phyloP scores from a whole-genome alignment of 2,797 vertebrate genomes.

The Poeciliopsis gracilis region DNA sequence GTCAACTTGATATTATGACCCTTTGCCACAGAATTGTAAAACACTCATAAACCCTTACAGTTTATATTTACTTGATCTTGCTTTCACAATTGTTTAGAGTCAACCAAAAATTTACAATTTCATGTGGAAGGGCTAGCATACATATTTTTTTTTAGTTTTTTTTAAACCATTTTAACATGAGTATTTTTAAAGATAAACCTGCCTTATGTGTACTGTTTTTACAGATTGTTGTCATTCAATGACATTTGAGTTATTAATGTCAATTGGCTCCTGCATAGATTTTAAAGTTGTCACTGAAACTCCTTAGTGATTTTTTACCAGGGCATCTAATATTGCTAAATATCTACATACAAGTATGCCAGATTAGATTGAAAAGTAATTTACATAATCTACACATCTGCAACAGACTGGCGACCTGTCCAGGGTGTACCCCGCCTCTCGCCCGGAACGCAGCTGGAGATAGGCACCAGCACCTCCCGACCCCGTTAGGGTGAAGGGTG shows the following conservation, averaged over 20 bases:
- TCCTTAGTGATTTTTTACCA: background rate
- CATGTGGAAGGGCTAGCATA: background rate
- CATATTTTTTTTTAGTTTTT: background rate
- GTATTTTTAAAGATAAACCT: background rate
- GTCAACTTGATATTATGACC: background rate
- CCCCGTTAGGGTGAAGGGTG: too few species aligned
- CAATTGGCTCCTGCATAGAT: background rate
- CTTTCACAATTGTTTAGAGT: background rate
- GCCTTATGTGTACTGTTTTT: background rate
- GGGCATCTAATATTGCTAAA: background rate
- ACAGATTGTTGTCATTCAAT: background rate
- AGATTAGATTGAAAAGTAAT: background rate
- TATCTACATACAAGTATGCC: background rate
- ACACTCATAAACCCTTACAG: background rate
- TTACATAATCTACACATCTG: background rate
- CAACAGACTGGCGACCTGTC: too few species aligned
- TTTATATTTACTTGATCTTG: background rate
- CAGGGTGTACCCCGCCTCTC: too few species aligned
- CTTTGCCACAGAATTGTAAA: background rate
- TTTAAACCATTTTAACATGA: background rate
- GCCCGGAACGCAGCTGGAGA: too few species aligned
- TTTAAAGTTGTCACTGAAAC: background rate
- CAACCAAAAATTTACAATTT: background rate
- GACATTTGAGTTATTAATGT: too few species aligned
- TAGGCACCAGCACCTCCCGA: too few species aligned